Evolutionary conservation across 1,140 invertebrate species (phyloP).

Genomic region (Frieseomelitta varia): DNA sequence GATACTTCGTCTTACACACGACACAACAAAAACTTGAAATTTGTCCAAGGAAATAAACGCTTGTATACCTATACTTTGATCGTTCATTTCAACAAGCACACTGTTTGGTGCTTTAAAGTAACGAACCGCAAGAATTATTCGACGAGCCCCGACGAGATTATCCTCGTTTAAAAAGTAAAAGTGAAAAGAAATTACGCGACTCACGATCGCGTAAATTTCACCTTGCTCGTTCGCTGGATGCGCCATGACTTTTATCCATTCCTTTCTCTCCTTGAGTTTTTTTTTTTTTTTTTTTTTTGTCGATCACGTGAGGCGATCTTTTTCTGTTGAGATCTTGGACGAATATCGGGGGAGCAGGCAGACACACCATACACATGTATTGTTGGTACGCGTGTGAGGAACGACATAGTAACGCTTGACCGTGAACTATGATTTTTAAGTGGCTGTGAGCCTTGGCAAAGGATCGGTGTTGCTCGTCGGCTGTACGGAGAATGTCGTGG

Average conservation of each 20-base stretch:
- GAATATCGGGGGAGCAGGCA: neutral
- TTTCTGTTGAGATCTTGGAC: neutral
- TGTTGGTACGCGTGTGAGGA: neutral
- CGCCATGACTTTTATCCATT: neutral
- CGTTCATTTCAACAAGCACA: too few species aligned
- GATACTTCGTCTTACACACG: neutral
- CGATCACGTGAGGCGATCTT: neutral
- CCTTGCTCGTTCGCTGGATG: neutral
- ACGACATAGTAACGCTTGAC: conserved; percentile 58
- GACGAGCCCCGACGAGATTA: neutral
- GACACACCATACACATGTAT: neutral
- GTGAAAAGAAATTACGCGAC: conserved; percentile 9
- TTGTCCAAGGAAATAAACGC: neutral
- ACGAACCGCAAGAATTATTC: neutral
- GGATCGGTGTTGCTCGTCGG: conserved; percentile 78
- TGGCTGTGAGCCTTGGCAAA: conserved; percentile 80
- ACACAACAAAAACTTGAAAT: neutral
- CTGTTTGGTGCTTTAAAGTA: neutral
- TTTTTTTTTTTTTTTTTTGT: too few species aligned
- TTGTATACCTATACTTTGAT: too few species aligned
- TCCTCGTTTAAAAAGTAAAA: neutral
- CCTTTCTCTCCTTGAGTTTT: neutral
- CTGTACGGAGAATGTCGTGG: conserved; percentile 20
- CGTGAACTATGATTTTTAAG: conserved; percentile 79
- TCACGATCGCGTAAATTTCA: conserved; percentile 18